phyloP scores from a whole-genome alignment of 2,113 vertebrate genomes.

The Ginglymostoma cirratum region DNA sequence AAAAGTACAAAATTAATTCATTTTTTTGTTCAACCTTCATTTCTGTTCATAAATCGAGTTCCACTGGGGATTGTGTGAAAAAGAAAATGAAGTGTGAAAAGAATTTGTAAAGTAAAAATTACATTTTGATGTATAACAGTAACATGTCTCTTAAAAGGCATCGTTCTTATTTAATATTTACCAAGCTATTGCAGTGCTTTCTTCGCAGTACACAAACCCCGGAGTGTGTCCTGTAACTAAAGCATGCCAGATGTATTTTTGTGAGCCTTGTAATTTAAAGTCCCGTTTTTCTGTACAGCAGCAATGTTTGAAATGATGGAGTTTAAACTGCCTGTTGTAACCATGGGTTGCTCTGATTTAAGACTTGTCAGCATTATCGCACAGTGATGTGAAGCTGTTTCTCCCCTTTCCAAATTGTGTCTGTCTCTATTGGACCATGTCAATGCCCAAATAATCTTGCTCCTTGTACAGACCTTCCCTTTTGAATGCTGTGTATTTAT shows the following conservation, averaged over 20 bases:
- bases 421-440: conserved; percentile 37
- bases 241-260: conserved; percentile 37
- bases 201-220: conserved; percentile 32
- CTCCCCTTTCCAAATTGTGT: conserved; percentile 19
- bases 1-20: not conserved
- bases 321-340: conserved; percentile 31
- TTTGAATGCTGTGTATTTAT: conserved; percentile 94
- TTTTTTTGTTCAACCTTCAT: not conserved
- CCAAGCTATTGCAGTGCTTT: conserved; percentile 33
- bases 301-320: conserved; percentile 34
- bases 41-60: not conserved
- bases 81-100: conserved; percentile 17
- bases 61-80: conserved; percentile 7
- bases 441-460: conserved; percentile 61
- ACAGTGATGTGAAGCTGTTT: conserved; percentile 29
- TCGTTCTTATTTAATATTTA: conserved; percentile 31
- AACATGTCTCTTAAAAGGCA: conserved; percentile 19
- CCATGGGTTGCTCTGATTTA: conserved; percentile 32
- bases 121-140: conserved; percentile 32
- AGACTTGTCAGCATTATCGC: not conserved
- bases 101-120: not conserved
- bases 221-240: conserved; percentile 37
- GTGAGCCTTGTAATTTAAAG: conserved; percentile 37
- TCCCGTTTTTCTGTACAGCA: conserved; percentile 36
- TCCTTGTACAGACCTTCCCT: conserved; percentile 87